These are phyloP conservation scores for Hycleus phaleratus DNA, from an alignment of 1,140 invertebrate species.

Conservation along the genomic window DNA sequence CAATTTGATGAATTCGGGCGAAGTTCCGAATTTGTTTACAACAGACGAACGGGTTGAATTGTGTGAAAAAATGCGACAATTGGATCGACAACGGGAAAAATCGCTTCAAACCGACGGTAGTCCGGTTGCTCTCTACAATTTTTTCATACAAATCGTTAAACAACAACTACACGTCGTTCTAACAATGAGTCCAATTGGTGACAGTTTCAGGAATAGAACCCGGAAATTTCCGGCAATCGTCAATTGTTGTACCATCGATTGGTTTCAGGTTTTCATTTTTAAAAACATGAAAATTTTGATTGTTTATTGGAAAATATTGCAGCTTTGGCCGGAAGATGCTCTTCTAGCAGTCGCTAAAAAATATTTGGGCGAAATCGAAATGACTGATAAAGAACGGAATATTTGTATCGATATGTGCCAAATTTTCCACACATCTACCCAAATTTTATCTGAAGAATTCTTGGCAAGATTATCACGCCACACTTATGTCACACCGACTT, in stretches of 20 bases:
- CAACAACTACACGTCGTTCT: slow-evolving; percentile 54
- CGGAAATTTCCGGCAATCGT: slow-evolving; percentile 84
- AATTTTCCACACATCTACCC: slow-evolving; percentile 76
- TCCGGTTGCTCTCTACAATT: slow-evolving; percentile 69
- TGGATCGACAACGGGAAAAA: slow-evolving; percentile 86
- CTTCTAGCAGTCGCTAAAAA: slow-evolving; percentile 75
- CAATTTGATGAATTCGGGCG: slow-evolving; percentile 78
- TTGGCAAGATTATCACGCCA: slow-evolving; percentile 58
- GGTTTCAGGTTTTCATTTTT: slow-evolving; percentile 50
- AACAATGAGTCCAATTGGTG: slow-evolving; percentile 81
- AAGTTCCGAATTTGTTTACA: slow-evolving; percentile 78
- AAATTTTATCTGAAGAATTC: slow-evolving; percentile 55
- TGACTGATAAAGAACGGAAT: slow-evolving; percentile 58
- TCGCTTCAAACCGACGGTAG: slow-evolving; percentile 83
- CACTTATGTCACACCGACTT: slow-evolving; percentile 85
- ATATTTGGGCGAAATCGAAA: slow-evolving; percentile 70
- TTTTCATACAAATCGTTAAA: slow-evolving; percentile 70
- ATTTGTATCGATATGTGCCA: slow-evolving; percentile 73
- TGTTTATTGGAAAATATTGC: not conserved
- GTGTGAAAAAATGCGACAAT: slow-evolving; percentile 66
- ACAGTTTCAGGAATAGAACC: slow-evolving; percentile 69
- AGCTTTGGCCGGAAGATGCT: slow-evolving; percentile 55
- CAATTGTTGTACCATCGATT: slow-evolving; percentile 75
- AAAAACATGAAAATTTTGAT: too few relatives aligned
- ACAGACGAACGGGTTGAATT: slow-evolving; percentile 86